phyloP scores from a whole-genome alignment of 1,140 invertebrate genomes.

The Parasteatoda tepidariorum region DNA sequence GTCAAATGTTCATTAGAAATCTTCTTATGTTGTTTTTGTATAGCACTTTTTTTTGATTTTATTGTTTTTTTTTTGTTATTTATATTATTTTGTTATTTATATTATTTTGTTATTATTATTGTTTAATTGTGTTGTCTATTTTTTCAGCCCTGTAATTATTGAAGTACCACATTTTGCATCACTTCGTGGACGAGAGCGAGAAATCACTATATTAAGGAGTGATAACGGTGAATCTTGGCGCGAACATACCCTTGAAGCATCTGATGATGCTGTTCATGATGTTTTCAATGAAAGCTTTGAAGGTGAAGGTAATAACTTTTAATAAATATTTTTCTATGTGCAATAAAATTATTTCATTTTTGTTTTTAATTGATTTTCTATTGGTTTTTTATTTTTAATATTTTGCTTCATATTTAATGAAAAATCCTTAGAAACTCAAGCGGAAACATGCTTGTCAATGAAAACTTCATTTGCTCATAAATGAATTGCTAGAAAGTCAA shows the following conservation, averaged over 20 bases:
- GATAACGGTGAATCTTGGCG: slow-evolving; percentile 99
- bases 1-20: no score
- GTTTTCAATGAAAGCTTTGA: slow-evolving; percentile 95
- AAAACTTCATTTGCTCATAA: no score
- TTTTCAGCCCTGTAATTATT: slow-evolving; percentile 92
- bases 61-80: background rate
- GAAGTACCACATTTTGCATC: slow-evolving; percentile 99
- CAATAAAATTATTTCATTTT: background rate
- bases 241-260: slow-evolving; percentile 95
- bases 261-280: slow-evolving; percentile 97
- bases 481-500: no score
- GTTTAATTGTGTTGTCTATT: no score
- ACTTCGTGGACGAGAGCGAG: slow-evolving; percentile 92
- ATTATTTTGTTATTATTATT: background rate
- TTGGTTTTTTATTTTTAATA: background rate
- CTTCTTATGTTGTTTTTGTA: no score
- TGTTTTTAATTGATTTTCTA: background rate
- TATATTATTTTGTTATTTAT: background rate
- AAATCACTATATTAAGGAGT: slow-evolving; percentile 96
- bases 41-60: background rate
- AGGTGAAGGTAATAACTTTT: slow-evolving; percentile 80
- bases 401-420: background rate
- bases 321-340: slow-evolving; percentile 27
- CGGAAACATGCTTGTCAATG: no score
- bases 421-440: no score